phyloP scores from a whole-genome alignment of 92 coral and sea anemone species.

The Bergia sp. region DNA sequence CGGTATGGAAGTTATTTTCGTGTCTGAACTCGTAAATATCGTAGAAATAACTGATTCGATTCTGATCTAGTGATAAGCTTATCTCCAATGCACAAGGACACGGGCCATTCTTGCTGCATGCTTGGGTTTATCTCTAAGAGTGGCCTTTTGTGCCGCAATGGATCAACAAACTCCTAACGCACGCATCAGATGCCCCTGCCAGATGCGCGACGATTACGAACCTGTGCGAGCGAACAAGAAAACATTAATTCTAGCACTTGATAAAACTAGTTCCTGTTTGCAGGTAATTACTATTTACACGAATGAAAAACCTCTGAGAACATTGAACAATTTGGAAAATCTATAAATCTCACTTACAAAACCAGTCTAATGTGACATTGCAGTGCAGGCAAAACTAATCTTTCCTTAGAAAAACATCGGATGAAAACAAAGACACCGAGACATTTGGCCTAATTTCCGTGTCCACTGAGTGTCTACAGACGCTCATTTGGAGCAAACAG shows the following conservation, averaged over 20 bases:
- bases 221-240: background rate
- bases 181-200: background rate
- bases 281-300: background rate
- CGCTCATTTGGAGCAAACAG: background rate
- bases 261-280: background rate
- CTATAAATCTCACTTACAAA: slow-evolving; percentile 5
- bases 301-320: background rate
- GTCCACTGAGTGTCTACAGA: background rate
- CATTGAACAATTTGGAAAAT: background rate
- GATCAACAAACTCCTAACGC: background rate
- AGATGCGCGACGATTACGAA: slow-evolving; percentile 1
- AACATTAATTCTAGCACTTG: background rate
- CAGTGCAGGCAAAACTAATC: slow-evolving; percentile 9
- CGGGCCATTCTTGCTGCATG: background rate
- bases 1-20: slow-evolving; percentile 22
- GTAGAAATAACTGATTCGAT: slow-evolving; percentile 9
- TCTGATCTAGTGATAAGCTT: slow-evolving; percentile 42
- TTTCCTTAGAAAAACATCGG: slow-evolving; percentile 24
- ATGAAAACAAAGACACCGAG: slow-evolving; percentile 6
- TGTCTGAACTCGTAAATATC: slow-evolving; percentile 4
- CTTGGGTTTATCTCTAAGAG: slow-evolving; percentile 29
- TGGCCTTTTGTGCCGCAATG: slow-evolving; percentile 1
- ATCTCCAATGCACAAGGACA: slow-evolving; percentile 30
- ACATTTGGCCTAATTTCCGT: background rate
- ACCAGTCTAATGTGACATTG: background rate